Evolutionary conservation across 2,113 vertebrate genomes (phyloP), one percentile per base, ranked within the genome.

Genomic region (Gobio gobio): DNA sequence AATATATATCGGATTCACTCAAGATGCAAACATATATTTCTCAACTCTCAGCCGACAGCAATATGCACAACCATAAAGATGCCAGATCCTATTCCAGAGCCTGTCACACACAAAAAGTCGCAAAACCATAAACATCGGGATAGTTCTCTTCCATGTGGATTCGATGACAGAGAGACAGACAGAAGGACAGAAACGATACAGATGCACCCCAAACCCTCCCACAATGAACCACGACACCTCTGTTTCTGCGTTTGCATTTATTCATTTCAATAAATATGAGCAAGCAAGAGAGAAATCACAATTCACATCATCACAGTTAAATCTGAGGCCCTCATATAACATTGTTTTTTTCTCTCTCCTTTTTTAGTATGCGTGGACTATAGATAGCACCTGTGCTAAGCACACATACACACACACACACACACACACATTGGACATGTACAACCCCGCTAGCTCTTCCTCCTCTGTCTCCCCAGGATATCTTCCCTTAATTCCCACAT

Each of bases 241-340:
- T 91, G 92, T 89, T 95, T 96, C 40, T 92, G 93, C 91, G 95
- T 97, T 93, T 96, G 93, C 93, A 94, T 99, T 99, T 99, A 98
- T 99, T 99, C 93, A 93, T 94, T 94, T 94, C 93, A 95, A 94
- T 95, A 93, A 91, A 92, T 96, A 95, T 91, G 92, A 97, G 96
- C 97, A 97, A 96, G 96, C 97, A 97, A 96, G 78, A 78, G 95
- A 96, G 85, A 93, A 91, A 85, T 96, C 96, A 97, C 95, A 97
- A 97, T 93, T 78, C 95, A 98, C 96, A 89, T 97, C 95, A 98
- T 97, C 96, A 98, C 97, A 97, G 95, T 96, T 94, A 94, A 75
- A 94, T 85, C 86, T 93, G 93, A 94, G 86, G 87, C 73, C 88
- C 90, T 94, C 92, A 97, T 95, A 97, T 92, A 92, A 95, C 94